Percentiles rank a stretch among this genome's conserved stretches.
Evolutionary conservation across 1,140 invertebrate genomes (phyloP).

Genomic region (Eupristina koningsbergeri): DNA sequence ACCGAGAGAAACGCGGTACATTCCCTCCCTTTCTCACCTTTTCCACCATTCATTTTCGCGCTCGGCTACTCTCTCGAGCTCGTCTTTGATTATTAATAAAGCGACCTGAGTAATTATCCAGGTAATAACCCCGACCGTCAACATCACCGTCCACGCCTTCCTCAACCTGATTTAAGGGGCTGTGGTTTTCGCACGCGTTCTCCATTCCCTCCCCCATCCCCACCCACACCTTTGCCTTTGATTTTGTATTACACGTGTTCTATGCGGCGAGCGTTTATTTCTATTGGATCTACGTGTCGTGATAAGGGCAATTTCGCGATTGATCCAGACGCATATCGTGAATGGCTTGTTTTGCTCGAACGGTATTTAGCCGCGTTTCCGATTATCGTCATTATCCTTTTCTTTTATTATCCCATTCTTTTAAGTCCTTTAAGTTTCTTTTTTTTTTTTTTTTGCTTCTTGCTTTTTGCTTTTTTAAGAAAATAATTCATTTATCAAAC

Average conservation of each 20-base stretch:
- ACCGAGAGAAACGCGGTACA: not conserved
- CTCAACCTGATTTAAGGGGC: slow-evolving; percentile 17
- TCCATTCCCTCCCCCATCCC: too few relatives aligned
- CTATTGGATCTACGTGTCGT: slow-evolving; percentile 21
- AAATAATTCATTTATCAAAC: not conserved
- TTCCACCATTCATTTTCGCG: not conserved
- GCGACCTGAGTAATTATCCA: slow-evolving; percentile 58
- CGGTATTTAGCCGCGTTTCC: not conserved
- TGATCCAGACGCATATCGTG: not conserved
- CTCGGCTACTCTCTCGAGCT: slow-evolving; percentile 1
- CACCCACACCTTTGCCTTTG: too few relatives aligned
- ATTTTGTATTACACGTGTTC: not conserved
- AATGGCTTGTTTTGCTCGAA: not conserved
- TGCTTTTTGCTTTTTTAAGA: not conserved
- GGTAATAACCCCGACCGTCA: slow-evolving; percentile 54
- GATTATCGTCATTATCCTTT: not conserved
- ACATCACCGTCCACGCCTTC: slow-evolving; percentile 19
- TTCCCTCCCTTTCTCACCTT: not conserved
- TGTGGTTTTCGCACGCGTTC: not conserved
- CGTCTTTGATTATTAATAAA: slow-evolving; percentile 63
- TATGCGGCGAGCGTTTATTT: not conserved
- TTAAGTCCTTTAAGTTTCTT: too few relatives aligned
- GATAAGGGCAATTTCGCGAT: slow-evolving; percentile 29
- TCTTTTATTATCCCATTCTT: not conserved
- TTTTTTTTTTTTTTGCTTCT: too few relatives aligned